Conservation (phyloP, 2,113 vertebrate species). For the Aepyceros melampus region DNA sequence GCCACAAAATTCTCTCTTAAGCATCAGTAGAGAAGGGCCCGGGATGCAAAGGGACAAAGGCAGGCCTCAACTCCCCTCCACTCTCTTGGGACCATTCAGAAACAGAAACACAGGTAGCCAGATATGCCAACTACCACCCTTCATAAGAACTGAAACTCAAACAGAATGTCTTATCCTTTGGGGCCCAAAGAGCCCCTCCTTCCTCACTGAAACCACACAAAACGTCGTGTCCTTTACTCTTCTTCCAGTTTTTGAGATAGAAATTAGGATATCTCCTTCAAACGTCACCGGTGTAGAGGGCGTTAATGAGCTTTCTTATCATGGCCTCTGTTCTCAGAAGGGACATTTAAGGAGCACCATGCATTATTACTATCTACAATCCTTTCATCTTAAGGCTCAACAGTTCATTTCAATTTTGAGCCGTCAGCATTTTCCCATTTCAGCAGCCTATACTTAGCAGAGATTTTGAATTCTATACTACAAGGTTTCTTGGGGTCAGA, state of each 20-base stretch:
- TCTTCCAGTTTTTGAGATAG: neutral
- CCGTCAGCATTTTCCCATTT: neutral
- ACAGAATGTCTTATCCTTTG: neutral
- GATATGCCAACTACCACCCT: neutral
- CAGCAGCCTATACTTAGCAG: neutral
- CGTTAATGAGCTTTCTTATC: neutral
- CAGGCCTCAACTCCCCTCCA: neutral
- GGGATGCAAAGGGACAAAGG: neutral
- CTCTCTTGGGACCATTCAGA: neutral
- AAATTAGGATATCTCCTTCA: neutral
- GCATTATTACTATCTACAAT: neutral
- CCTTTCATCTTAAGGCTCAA: neutral
- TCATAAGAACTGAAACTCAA: neutral
- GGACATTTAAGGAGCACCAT: neutral
- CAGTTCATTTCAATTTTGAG: neutral
- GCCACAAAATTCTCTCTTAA: neutral
- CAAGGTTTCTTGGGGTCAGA: neutral
- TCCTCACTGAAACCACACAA: neutral
- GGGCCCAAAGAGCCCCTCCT: neutral
- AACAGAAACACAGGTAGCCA: neutral
- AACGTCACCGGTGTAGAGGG: neutral
- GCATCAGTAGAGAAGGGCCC: neutral
- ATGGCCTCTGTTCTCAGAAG: neutral
- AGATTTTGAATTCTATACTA: neutral
- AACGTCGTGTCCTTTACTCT: neutral